These are phyloP conservation scores for Drosophila tropicalis DNA, from an alignment of 1,140 invertebrate species.

Conservation along the genomic window DNA sequence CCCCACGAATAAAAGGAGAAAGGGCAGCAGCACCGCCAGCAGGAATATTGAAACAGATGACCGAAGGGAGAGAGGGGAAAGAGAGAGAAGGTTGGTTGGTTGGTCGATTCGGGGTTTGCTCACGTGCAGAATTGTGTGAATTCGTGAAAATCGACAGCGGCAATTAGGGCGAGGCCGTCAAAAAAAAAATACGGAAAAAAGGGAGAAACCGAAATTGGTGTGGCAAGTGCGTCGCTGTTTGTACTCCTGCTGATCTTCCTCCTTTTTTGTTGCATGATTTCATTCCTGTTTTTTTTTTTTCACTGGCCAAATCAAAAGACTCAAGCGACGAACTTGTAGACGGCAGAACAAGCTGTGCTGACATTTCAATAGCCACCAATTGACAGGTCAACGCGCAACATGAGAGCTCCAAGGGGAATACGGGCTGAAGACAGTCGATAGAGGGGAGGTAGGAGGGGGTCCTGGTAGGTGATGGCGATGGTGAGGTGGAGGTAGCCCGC, in stretches of 20 bases:
- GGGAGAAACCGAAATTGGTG: conserved; percentile 23
- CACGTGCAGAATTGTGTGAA: conserved; percentile 71
- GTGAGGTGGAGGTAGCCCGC: conserved; percentile 27
- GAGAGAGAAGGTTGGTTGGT: not conserved
- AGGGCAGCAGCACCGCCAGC: conserved; percentile 21
- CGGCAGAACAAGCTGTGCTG: conserved; percentile 51
- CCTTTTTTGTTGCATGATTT: not conserved
- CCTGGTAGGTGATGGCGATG: not conserved
- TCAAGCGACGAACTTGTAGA: conserved; percentile 72
- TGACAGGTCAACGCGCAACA: conserved; percentile 83
- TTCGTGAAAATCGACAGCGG: conserved; percentile 79
- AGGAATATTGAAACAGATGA: not conserved
- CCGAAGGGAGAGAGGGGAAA: not conserved
- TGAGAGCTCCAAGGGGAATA: conserved; percentile 27
- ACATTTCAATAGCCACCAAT: conserved; percentile 83
- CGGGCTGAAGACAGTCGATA: not conserved
- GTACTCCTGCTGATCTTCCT: not conserved
- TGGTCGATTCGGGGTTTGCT: conserved; percentile 49
- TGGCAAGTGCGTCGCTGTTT: conserved; percentile 13
- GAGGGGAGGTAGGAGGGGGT: not conserved
- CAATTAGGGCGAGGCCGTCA: conserved; percentile 68
- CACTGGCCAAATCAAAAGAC: conserved; percentile 70
- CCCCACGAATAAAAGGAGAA: conserved; percentile 15
- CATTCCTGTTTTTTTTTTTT: not conserved
- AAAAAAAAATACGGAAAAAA: conserved; percentile 24